phyloP scores from a whole-genome alignment of 2,797 vertebrate genomes.

The Channa striata region DNA sequence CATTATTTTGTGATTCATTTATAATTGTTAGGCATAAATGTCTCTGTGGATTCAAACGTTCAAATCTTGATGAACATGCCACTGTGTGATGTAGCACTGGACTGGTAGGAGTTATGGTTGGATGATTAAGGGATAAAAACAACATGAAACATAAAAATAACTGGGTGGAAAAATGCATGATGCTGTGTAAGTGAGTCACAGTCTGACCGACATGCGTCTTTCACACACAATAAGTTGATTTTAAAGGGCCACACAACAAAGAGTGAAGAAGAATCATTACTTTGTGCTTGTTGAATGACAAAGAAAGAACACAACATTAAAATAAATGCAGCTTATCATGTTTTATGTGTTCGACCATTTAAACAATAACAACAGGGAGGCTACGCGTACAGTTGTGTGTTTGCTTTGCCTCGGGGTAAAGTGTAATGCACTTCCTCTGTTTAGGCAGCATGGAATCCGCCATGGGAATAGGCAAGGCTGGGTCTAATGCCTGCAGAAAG shows the following conservation, averaged over 20 bases:
- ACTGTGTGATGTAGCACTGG: background rate
- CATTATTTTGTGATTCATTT: no score
- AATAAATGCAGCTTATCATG: conserved; percentile 32
- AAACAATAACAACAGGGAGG: conserved; percentile 17
- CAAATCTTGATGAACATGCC: background rate
- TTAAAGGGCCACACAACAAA: background rate
- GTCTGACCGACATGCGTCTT: background rate
- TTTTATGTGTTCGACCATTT: conserved; percentile 30
- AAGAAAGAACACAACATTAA: conserved; percentile 23
- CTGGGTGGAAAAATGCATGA: background rate
- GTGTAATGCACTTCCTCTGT: conserved; percentile 75
- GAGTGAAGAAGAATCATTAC: background rate
- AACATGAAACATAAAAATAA: background rate
- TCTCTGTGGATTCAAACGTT: background rate
- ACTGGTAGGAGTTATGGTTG: background rate
- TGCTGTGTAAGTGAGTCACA: no score
- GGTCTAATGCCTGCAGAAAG: conserved; percentile 71
- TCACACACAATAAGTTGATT: background rate
- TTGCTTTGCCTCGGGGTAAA: conserved; percentile 38
- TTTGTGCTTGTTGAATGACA: conserved; percentile 1
- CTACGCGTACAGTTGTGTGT: conserved; percentile 14
- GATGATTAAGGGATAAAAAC: background rate
- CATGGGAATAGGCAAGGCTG: conserved; percentile 51
- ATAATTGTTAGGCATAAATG: background rate
- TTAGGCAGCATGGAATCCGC: conserved; percentile 43